Evolutionary conservation across 1,140 invertebrate species (phyloP).

Genomic region (Augochlora pura): DNA sequence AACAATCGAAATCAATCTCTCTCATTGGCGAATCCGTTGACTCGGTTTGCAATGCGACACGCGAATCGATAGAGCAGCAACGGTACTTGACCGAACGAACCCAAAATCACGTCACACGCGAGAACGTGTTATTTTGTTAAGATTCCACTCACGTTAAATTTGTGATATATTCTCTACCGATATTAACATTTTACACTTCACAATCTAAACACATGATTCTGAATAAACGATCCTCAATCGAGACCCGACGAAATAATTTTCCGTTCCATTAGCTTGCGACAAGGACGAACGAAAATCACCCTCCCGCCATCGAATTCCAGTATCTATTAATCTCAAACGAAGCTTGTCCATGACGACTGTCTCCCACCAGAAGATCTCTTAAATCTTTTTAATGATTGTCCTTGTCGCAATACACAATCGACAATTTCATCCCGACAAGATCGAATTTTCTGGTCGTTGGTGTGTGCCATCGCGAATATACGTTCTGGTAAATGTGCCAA

Average conservation of each 20-base stretch:
- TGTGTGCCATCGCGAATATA: slow-evolving; percentile 4
- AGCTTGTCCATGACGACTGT: background rate
- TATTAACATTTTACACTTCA: background rate
- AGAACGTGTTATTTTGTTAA: slow-evolving; percentile 1
- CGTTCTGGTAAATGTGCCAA: slow-evolving; percentile 36
- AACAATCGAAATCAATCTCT: too few relatives aligned
- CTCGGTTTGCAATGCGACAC: background rate
- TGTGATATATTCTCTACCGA: slow-evolving; percentile 12
- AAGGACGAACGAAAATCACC: background rate
- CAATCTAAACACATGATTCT: background rate
- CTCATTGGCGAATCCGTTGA: too few relatives aligned
- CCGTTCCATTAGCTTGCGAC: background rate
- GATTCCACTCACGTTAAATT: background rate
- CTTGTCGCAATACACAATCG: background rate
- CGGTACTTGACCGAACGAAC: background rate
- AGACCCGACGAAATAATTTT: background rate
- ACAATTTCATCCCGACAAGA: background rate
- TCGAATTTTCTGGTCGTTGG: slow-evolving; percentile 23
- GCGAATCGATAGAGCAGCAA: background rate
- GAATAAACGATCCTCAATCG: background rate
- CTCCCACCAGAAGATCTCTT: background rate
- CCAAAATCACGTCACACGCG: background rate
- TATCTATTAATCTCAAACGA: too few relatives aligned
- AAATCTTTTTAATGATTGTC: background rate
- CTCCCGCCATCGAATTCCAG: too few relatives aligned